Evolutionary conservation across 2,888 invertebrate species (phyloP), one percentile per base, ranked within the genome.

Genomic region (Rhamphomyia laevipes): DNA sequence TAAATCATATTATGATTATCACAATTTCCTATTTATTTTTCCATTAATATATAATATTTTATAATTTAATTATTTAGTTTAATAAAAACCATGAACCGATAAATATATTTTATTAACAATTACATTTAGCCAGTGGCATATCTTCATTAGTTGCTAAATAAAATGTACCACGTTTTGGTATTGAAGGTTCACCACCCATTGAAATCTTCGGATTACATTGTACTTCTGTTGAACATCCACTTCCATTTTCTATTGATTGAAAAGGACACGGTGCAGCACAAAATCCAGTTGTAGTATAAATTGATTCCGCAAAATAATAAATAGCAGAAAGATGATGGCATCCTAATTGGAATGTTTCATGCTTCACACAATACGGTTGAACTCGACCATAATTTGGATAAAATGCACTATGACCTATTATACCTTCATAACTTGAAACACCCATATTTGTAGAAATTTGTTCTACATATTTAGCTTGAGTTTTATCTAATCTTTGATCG

Each of bases 331-430:
- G 13, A 41, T 57, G 57, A 4, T 54, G 50, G 21, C 56, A 57
- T 9, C 16, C 30, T n/a, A 16, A n/a, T n/a, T n/a, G n/a, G n/a
- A n/a, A n/a, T n/a, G n/a, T n/a, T n/a, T n/a, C n/a, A n/a, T n/a
- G n/a, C n/a, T n/a, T n/a, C n/a, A n/a, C n/a, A n/a, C n/a, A n/a
- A n/a, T n/a, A n/a, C n/a, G n/a, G n/a, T n/a, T n/a, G n/a, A n/a
- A n/a, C n/a, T n/a, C n/a, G n/a, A 7, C 73, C 73, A 48, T 62
- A 68, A 41, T 73, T 72, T 1, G 71, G 71, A 56, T 68, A 72
- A 53, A 73, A 73, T 3, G 67, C 66, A 1, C 69, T 66, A 55
- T 67, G 63, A 0, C 73, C 73, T 4, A 72, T 58, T n/a, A n/a
- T n/a, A n/a, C n/a, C n/a, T n/a, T n/a, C n/a, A 37, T 16, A 37